Base-by-base conservation (phyloP, 2,113 vertebrate genomes). In the Oncorhynchus masou region DNA sequence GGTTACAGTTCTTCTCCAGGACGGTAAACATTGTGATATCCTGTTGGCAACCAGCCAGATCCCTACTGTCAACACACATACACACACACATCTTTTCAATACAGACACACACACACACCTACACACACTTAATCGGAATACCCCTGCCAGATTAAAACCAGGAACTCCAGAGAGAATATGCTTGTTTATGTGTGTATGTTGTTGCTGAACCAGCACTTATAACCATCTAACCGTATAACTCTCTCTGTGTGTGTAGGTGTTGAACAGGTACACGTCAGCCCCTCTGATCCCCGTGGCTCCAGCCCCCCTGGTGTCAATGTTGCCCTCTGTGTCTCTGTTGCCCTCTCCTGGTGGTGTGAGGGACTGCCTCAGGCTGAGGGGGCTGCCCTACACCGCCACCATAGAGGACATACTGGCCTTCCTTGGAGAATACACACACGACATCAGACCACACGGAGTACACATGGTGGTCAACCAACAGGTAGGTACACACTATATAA, bases 391-490 rank as follows among this genome's bases (percentile, higher is more conserved):
- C 86, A 96, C 96, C 0, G 96, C 97, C 62, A 94, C 90, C 80
- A 96, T 99, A 0, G 96, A 99, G 68, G 97, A 99, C 86, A 98
- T 99, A 88, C 88, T 99, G 79, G 94, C 94, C 62, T 99, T 99
- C 76, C 90, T 99, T 82, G 97, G 96, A 79, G 97, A 99, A 12
- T 96, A 95, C 74, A 97, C 96, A 0, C 94, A 87, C 0, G 96
- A 99, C 78, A 96, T 99, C 83, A 94, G 95, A 87, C 96, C 95
- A 13, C 97, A 99, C 1, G 97, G 97, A 27, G 96, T 99, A 57
- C 97, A 99, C 86, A 98, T 99, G 96, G 97, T 99, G 67, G 94
- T 99, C 68, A 99, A 99, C 85, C 96, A 98, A 83, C 97, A 99
- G 95, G 97, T 99, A 90, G 95, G 9, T 39, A 71, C 60, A 15